A percentile compares a stretch with the other conserved stretches of the same genome.
Evolutionary conservation across 2,797 vertebrate species (phyloP).

Genomic region (Pagetopsis macropterus): DNA sequence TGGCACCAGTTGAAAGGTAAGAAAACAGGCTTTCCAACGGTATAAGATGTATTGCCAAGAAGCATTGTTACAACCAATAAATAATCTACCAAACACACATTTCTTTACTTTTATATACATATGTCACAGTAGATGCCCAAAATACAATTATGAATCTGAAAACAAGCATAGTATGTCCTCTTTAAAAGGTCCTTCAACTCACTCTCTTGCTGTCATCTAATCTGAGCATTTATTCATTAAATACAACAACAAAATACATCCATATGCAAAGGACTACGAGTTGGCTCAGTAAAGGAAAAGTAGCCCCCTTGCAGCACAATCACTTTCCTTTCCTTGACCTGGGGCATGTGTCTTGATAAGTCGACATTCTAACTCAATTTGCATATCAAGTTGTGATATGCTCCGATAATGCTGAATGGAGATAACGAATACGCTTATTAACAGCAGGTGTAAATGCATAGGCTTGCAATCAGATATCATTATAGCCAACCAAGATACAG

Average conservation of each 20-base stretch:
- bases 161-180: too few species aligned
- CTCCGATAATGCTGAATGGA: constrained; percentile 6
- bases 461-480: constrained; percentile 14
- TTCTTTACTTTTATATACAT: too few species aligned
- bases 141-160: too few species aligned
- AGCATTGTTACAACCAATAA: too few species aligned
- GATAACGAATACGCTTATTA: constrained; percentile 12
- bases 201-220: not conserved
- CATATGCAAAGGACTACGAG: not conserved
- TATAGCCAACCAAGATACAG: constrained; percentile 9
- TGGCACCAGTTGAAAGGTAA: too few species aligned
- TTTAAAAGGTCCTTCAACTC: not conserved
- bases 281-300: not conserved
- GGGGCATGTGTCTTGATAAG: constrained; percentile 18
- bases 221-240: not conserved
- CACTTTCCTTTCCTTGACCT: constrained; percentile 13
- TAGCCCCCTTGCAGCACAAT: not conserved
- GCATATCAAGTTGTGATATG: constrained; percentile 12
- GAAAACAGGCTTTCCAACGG: too few species aligned
- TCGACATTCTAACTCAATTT: not conserved
- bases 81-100: too few species aligned
- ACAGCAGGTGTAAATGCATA: not conserved
- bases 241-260: not conserved
- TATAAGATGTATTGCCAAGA: too few species aligned
- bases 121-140: too few species aligned